phyloP scores from a whole-genome alignment of 2,888 invertebrate species.

The Ypsolopha sequella region DNA sequence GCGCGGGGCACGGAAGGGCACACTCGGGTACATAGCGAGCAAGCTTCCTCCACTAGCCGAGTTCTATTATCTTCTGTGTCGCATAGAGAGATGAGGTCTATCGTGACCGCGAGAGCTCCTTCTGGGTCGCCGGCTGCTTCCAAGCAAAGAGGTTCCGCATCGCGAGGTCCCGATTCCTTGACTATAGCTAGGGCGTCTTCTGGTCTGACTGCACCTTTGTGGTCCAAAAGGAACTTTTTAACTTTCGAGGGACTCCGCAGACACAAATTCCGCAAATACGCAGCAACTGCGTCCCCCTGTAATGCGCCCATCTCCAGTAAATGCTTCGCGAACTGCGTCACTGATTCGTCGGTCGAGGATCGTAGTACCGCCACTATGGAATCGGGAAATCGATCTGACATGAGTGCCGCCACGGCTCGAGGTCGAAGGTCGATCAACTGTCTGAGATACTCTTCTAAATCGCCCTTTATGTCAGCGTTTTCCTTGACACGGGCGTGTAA shows the following conservation, averaged over 20 bases:
- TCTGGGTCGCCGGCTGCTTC: constrained; percentile 50
- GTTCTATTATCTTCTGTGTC: constrained; percentile 15
- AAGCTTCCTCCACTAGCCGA: constrained; percentile 25
- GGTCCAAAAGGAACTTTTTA: constrained; percentile 31
- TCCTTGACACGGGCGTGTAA: constrained; percentile 26
- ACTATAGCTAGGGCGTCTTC: constrained; percentile 47
- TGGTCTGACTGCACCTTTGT: constrained; percentile 43
- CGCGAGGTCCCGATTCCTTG: constrained; percentile 28
- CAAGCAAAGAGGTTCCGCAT: constrained; percentile 48
- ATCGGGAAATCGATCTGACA: constrained; percentile 26
- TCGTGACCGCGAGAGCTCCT: constrained; percentile 41
- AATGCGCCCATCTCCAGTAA: constrained; percentile 33
- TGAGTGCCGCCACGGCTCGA: constrained; percentile 36
- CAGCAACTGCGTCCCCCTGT: constrained; percentile 24
- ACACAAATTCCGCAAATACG: constrained; percentile 40
- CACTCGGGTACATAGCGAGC: constrained; percentile 37
- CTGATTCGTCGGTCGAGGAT: constrained; percentile 17
- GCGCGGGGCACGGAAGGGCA: constrained; percentile 31
- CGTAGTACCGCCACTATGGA: constrained; percentile 21
- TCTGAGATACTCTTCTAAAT: too few relatives aligned
- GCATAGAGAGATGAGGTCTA: constrained; percentile 23
- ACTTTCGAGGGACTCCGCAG: constrained; percentile 27
- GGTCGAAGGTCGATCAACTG: constrained; percentile 26
- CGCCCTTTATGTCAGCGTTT: constrained; percentile 8
- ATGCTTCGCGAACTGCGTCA: constrained; percentile 33